Evolutionary conservation across 2,113 vertebrate genomes (phyloP).

Genomic region (Geococcyx californianus): DNA sequence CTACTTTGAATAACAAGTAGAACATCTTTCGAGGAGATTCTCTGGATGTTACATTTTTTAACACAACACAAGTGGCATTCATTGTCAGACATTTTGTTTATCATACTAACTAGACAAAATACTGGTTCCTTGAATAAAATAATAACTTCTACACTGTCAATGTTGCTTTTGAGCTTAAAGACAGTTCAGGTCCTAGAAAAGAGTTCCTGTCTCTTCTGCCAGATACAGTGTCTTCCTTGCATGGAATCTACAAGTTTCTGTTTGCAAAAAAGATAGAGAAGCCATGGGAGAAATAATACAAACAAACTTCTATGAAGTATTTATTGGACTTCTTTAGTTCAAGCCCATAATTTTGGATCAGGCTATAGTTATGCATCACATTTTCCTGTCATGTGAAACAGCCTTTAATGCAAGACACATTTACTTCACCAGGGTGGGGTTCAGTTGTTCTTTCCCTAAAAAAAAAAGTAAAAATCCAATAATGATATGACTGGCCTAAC

Average conservation of each 20-base stretch:
- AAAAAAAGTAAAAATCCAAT: neutral
- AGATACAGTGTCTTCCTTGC: neutral
- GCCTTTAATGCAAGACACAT: neutral
- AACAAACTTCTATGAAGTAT: neutral
- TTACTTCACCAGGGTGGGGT: constrained; percentile 25
- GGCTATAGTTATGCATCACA: neutral
- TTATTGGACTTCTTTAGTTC: neutral
- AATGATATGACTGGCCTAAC: neutral
- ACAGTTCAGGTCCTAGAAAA: neutral
- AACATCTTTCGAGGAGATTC: neutral
- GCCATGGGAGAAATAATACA: neutral
- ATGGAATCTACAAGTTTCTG: neutral
- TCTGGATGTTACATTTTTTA: neutral
- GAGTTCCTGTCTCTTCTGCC: neutral
- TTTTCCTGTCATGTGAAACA: neutral
- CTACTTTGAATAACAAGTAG: neutral
- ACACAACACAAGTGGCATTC: neutral
- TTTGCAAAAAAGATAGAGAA: neutral
- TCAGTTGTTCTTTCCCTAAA: neutral
- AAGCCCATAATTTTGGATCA: neutral
- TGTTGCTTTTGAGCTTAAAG: neutral
- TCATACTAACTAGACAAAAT: neutral
- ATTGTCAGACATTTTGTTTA: neutral
- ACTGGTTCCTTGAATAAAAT: neutral
- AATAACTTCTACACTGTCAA: neutral